Percentiles rank a stretch among this genome's conserved stretches.
phyloP scores from a whole-genome alignment of 2,888 invertebrate genomes.

The Blera fallax region DNA sequence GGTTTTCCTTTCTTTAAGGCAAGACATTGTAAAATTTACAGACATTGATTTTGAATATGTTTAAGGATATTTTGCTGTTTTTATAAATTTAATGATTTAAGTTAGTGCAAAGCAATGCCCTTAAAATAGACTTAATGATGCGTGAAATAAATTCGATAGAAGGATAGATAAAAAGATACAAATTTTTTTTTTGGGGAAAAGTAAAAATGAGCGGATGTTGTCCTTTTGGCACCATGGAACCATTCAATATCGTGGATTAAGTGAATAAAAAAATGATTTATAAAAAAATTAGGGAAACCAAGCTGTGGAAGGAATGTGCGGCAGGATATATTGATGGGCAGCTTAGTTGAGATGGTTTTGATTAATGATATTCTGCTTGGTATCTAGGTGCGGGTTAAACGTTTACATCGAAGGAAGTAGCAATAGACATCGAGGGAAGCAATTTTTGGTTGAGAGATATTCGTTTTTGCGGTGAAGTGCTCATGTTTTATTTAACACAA shows the following conservation, averaged over 20 bases:
- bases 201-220: conserved; percentile 44
- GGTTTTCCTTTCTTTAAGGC: not conserved
- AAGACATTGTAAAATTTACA: conserved; percentile 9
- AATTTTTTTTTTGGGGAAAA: not conserved
- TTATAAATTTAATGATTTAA: conserved; percentile 37
- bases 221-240: conserved; percentile 37
- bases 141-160: conserved; percentile 48
- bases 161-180: conserved; percentile 13
- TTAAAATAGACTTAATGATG: conserved; percentile 43
- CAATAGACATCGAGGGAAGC: not conserved
- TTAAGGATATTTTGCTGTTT: conserved; percentile 6
- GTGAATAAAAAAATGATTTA: conserved; percentile 16
- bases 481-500: conserved; percentile 51
- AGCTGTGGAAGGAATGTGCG: conserved; percentile 7
- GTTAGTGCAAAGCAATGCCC: conserved; percentile 16
- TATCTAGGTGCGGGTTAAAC: too few species aligned
- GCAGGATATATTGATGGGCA: conserved; percentile 42
- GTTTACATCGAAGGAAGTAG: not conserved
- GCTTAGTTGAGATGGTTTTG: conserved; percentile 46
- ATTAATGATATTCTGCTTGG: conserved; percentile 63
- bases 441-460: too few species aligned
- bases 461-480: not conserved
- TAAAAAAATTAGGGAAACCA: not conserved
- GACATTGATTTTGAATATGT: conserved; percentile 48
- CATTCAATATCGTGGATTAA: conserved; percentile 48